Evolutionary conservation across 2,888 invertebrate species (phyloP).

Genomic region (Mongoloraphidia duomilia): DNA sequence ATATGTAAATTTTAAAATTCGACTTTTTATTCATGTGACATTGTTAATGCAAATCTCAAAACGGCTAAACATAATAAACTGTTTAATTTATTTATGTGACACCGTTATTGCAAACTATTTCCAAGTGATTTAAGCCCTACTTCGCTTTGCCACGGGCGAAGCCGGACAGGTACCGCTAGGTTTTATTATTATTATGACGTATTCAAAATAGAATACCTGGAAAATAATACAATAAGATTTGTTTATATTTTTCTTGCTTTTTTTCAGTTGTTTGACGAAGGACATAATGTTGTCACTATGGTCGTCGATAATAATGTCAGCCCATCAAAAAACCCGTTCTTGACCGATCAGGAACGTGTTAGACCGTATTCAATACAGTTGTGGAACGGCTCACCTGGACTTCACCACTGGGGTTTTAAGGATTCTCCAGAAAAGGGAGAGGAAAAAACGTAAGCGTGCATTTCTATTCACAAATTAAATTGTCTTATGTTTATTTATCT

Average conservation of each 20-base stretch:
- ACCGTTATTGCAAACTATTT: too few relatives aligned
- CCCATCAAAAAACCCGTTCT: constrained; percentile 15
- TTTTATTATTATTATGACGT: constrained; percentile 1
- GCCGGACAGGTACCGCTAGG: constrained; percentile 6
- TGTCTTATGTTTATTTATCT: too few relatives aligned
- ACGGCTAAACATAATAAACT: too few relatives aligned
- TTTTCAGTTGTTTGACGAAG: constrained; percentile 47
- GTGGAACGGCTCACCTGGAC: constrained; percentile 50
- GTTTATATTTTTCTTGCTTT: constrained; percentile 5
- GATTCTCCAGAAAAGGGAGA: constrained; percentile 18
- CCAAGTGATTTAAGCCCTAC: too few relatives aligned
- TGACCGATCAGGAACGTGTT: constrained; percentile 20
- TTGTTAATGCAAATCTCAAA: too few relatives aligned
- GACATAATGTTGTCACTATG: constrained; percentile 40
- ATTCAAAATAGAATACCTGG: neutral
- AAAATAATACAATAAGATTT: neutral
- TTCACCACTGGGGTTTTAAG: constrained; percentile 53
- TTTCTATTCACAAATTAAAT: too few relatives aligned
- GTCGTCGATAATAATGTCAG: constrained; percentile 25
- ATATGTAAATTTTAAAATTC: too few relatives aligned
- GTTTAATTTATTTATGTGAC: too few relatives aligned
- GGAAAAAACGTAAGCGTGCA: constrained; percentile 6
- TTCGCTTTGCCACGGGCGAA: too few relatives aligned
- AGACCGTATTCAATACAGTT: constrained; percentile 38
- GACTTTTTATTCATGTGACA: too few relatives aligned